These are phyloP conservation scores for Drosophila pullipes DNA, from an alignment of 2,888 invertebrate species.

Conservation along the genomic window DNA sequence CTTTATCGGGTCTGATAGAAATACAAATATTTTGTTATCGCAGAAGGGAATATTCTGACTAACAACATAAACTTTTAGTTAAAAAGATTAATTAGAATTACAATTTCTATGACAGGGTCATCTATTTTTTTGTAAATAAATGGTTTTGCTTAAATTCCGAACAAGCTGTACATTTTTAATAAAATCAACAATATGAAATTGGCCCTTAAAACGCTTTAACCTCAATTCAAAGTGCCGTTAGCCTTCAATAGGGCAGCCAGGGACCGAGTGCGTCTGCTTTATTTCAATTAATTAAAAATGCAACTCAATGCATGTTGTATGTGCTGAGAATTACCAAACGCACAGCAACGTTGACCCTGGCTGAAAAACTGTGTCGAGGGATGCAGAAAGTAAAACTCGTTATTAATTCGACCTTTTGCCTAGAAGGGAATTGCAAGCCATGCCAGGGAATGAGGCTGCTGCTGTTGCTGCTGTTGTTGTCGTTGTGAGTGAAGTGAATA, in stretches of 20 bases:
- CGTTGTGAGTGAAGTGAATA: conserved; percentile 34
- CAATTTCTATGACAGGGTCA: background rate
- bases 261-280: conserved; percentile 52
- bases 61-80: background rate
- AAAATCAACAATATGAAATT: conserved; percentile 21
- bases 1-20: too few relatives aligned
- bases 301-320: conserved; percentile 66
- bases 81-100: background rate
- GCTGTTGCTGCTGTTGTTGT: conserved; percentile 5
- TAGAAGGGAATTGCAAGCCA: conserved; percentile 27
- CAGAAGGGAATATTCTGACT: background rate
- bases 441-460: conserved; percentile 19
- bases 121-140: background rate
- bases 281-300: conserved; percentile 75
- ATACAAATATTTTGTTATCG: background rate
- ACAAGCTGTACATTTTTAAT: conserved; percentile 2
- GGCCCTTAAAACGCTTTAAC: conserved; percentile 35
- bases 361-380: conserved; percentile 55
- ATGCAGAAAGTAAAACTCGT: conserved; percentile 55
- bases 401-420: conserved; percentile 55
- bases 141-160: background rate
- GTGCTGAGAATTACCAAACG: conserved; percentile 37
- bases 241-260: conserved; percentile 46
- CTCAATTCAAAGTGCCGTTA: conserved; percentile 36
- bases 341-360: conserved; percentile 46